Evolutionary conservation across 2,113 vertebrate genomes (phyloP).

Genomic region (Poecilia latipinna): DNA sequence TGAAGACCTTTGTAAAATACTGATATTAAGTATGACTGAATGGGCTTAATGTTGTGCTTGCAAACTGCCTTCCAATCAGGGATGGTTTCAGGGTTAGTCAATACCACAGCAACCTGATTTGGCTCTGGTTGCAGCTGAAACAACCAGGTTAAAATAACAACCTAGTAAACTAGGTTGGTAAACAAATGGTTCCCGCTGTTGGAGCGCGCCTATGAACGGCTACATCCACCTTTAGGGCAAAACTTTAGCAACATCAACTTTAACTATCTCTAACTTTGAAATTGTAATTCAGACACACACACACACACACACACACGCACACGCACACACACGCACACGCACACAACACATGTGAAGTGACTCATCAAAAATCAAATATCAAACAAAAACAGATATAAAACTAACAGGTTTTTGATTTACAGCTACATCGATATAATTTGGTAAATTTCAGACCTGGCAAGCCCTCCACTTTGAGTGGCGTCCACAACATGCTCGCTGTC

Average conservation of each 20-base stretch:
- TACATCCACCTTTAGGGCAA: background rate
- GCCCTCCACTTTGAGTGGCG: conserved; percentile 90
- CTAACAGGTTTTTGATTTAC: background rate
- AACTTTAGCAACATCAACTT: background rate
- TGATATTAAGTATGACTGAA: no score
- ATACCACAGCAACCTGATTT: no score
- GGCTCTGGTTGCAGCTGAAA: background rate
- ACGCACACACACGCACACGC: background rate
- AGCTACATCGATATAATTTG: background rate
- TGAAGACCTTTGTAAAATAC: no score
- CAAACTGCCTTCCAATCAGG: no score
- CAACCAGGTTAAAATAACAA: background rate
- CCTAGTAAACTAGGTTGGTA: no score
- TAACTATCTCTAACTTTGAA: background rate
- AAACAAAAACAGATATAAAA: background rate
- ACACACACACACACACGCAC: background rate
- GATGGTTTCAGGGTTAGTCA: no score
- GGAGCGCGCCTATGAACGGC: background rate
- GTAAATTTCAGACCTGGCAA: conserved; percentile 81
- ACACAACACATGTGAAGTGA: background rate
- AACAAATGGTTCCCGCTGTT: background rate
- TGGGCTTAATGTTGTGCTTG: no score
- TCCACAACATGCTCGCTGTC: conserved; percentile 95
- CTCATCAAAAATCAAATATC: background rate
- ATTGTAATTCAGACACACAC: background rate